Evolutionary conservation across 2,113 vertebrate species (phyloP).

Genomic region (Acrocephalus kingi): DNA sequence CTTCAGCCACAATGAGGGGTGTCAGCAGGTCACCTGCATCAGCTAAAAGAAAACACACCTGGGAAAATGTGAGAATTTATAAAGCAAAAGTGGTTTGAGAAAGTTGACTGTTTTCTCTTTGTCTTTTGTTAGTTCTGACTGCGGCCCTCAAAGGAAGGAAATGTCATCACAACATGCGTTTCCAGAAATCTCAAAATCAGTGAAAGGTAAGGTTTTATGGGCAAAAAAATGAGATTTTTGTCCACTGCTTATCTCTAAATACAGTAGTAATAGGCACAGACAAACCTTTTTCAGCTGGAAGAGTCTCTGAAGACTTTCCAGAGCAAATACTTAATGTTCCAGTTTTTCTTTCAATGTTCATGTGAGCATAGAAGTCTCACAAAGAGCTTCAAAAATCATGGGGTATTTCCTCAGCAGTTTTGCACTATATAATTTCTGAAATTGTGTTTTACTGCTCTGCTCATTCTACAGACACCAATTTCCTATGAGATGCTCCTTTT

Average conservation of each 20-base stretch:
- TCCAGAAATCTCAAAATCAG: neutral
- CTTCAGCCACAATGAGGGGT: neutral
- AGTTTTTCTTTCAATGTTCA: neutral
- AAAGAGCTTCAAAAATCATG: neutral
- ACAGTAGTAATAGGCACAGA: neutral
- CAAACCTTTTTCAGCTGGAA: neutral
- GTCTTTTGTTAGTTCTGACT: neutral
- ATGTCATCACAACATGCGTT: fast-evolving
- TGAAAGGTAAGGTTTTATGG: neutral
- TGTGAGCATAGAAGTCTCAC: neutral
- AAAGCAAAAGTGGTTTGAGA: neutral
- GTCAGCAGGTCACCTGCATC: neutral
- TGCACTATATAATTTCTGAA: neutral
- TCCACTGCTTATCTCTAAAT: neutral
- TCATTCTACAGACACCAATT: neutral
- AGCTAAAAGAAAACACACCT: neutral
- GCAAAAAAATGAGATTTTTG: fast-evolving
- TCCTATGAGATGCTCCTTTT: neutral
- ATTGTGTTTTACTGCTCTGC: neutral
- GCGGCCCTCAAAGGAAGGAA: neutral
- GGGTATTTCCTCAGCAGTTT: neutral
- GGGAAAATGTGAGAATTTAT: neutral
- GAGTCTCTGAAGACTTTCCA: neutral
- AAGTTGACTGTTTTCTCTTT: neutral
- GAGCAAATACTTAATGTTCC: neutral